Conservation (phyloP, 2,113 vertebrate genomes). For the Dicaeum eximium region DNA sequence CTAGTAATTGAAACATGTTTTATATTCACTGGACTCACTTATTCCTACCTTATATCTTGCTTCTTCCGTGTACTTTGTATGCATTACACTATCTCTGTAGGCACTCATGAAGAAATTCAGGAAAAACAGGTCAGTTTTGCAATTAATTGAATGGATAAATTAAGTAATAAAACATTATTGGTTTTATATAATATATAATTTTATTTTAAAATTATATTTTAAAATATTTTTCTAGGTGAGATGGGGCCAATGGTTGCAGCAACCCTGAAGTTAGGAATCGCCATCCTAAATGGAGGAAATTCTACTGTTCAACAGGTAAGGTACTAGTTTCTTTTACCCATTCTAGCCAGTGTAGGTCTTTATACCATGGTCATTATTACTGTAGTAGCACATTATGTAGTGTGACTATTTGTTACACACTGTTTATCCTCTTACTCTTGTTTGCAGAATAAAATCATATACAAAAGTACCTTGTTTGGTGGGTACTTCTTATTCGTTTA, state of each 20-base stretch:
- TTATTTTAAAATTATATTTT: neutral
- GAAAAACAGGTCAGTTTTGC: neutral
- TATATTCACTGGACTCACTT: neutral
- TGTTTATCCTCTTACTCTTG: neutral
- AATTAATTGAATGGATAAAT: neutral
- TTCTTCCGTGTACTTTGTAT: neutral
- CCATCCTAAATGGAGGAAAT: constrained; percentile 94
- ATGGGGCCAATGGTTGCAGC: constrained; percentile 96
- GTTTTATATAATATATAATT: too few relatives aligned
- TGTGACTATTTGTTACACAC: neutral
- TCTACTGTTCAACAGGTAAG: constrained; percentile 93
- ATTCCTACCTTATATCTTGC: neutral
- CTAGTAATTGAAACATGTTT: neutral
- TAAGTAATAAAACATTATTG: neutral
- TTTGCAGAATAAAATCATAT: neutral
- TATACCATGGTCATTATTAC: neutral
- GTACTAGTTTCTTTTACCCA: neutral
- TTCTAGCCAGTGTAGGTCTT: neutral
- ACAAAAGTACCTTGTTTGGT: neutral
- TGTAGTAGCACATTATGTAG: neutral
- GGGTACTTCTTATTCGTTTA: neutral
- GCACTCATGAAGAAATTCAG: neutral
- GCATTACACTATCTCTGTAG: neutral
- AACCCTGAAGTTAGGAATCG: constrained; percentile 93
- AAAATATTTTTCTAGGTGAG: constrained; percentile 78